phyloP scores from a whole-genome alignment of 1,140 invertebrate genomes.

The Drosophila saltans region DNA sequence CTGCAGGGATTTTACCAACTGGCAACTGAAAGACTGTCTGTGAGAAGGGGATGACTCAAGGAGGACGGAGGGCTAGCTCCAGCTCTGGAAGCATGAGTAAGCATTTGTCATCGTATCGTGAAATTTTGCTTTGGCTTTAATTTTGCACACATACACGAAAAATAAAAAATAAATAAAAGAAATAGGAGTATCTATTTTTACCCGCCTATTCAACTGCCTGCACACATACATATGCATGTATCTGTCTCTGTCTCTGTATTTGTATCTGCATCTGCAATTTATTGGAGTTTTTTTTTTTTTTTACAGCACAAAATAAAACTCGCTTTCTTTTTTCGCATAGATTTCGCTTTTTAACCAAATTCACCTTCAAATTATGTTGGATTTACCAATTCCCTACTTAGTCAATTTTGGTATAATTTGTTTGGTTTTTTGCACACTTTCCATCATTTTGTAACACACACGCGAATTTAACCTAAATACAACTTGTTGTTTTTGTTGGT shows the following conservation, averaged over 20 bases:
- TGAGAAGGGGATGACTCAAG: slow-evolving; percentile 9
- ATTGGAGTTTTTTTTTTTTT: slow-evolving; percentile 25
- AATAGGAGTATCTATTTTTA: slow-evolving; percentile 35
- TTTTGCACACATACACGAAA: slow-evolving; percentile 4
- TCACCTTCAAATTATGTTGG: slow-evolving; percentile 41
- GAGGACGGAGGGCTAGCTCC: slow-evolving; percentile 1
- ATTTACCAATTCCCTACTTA: slow-evolving; percentile 40
- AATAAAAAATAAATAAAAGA: slow-evolving; percentile 25
- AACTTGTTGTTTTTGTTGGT: slow-evolving; percentile 19
- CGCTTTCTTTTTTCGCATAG: slow-evolving; percentile 75
- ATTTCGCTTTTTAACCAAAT: slow-evolving; percentile 68
- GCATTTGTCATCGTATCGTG: slow-evolving; percentile 44
- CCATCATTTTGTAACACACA: slow-evolving; percentile 76
- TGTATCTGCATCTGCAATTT: slow-evolving; percentile 15
- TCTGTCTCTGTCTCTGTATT: slow-evolving; percentile 15
- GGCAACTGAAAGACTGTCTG: neutral
- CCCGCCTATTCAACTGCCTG: slow-evolving; percentile 44
- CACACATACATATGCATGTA: slow-evolving; percentile 6
- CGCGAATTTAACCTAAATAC: slow-evolving; percentile 78
- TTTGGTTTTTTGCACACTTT: slow-evolving; percentile 72
- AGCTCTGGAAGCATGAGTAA: slow-evolving; percentile 53
- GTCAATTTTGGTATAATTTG: slow-evolving; percentile 58
- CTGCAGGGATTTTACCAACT: slow-evolving; percentile 38
- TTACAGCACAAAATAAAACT: slow-evolving; percentile 53
- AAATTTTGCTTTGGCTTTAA: slow-evolving; percentile 35